Conservation (phyloP, 2,888 invertebrate genomes). For the Vandiemenella viatica region DNA sequence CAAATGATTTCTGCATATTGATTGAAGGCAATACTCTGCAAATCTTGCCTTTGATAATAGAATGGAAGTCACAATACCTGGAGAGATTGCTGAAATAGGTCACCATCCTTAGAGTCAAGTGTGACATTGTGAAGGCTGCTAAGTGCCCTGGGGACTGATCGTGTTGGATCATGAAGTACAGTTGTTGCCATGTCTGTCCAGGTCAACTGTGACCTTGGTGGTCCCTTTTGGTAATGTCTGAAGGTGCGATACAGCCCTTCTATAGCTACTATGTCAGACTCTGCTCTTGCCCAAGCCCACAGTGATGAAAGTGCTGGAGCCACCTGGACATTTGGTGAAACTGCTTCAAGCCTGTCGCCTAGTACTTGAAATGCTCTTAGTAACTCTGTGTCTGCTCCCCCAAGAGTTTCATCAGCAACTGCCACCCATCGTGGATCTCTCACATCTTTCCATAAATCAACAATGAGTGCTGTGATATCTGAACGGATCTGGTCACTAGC, state of each 20-base stretch:
- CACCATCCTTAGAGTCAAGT: slow-evolving; percentile 29
- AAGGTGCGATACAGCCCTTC: slow-evolving; percentile 53
- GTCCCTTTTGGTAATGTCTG: slow-evolving; percentile 36
- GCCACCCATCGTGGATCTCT: slow-evolving; percentile 25
- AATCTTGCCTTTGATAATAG: too few species aligned
- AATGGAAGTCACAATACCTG: too few species aligned
- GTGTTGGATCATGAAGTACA: slow-evolving; percentile 44
- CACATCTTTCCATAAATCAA: slow-evolving; percentile 34
- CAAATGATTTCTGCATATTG: too few species aligned
- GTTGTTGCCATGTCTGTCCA: slow-evolving; percentile 50
- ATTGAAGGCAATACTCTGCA: too few species aligned
- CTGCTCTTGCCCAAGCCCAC: slow-evolving; percentile 49
- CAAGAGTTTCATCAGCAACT: slow-evolving; percentile 10
- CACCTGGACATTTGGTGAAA: slow-evolving; percentile 7
- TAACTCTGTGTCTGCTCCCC: slow-evolving; percentile 35
- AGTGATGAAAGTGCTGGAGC: slow-evolving; percentile 12
- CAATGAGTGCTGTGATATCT: slow-evolving; percentile 42
- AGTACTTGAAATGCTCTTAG: slow-evolving; percentile 41
- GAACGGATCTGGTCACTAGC: slow-evolving; percentile 30
- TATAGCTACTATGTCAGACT: slow-evolving; percentile 43
- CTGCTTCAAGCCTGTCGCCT: slow-evolving; percentile 34
- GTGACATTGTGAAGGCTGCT: slow-evolving; percentile 43
- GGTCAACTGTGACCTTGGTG: slow-evolving; percentile 31
- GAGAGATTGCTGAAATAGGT: slow-evolving; percentile 46
- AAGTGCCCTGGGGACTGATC: slow-evolving; percentile 40